phyloP scores from a whole-genome alignment of 2,113 vertebrate genomes.

The Pholis gunnellus region DNA sequence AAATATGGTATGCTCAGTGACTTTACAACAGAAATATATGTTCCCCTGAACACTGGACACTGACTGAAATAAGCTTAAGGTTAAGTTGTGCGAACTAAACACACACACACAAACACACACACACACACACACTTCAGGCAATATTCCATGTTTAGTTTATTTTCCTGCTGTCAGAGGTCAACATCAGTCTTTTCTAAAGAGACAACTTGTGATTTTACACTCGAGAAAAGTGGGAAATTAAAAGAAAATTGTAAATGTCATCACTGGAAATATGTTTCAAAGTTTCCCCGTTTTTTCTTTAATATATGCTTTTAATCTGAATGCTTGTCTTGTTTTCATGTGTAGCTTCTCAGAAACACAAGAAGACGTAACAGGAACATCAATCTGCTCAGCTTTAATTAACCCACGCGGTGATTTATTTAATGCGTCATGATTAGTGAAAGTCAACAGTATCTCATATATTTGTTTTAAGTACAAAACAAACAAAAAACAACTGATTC shows the following conservation, averaged over 20 bases:
- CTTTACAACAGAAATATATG: too few relatives aligned
- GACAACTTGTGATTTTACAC: conserved; percentile 15
- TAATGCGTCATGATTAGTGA: not conserved
- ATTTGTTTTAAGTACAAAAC: not conserved
- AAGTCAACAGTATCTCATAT: not conserved
- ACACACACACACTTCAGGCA: not conserved
- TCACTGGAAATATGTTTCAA: not conserved
- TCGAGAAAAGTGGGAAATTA: not conserved
- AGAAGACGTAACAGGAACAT: not conserved
- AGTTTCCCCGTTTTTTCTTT: too few relatives aligned
- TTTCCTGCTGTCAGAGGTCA: conserved; percentile 13
- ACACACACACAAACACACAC: not conserved
- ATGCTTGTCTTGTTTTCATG: not conserved
- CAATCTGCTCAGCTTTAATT: not conserved
- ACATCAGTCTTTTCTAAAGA: conserved; percentile 4
- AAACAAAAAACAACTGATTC: not conserved
- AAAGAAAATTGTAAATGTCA: not conserved
- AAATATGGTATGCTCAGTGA: too few relatives aligned
- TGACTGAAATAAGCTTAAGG: too few relatives aligned
- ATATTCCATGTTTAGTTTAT: not conserved
- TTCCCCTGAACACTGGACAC: too few relatives aligned
- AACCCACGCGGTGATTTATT: not conserved
- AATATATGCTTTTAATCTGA: too few relatives aligned
- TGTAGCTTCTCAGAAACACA: not conserved
- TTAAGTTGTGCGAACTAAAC: not conserved